Evolutionary conservation across 2,113 vertebrate genomes (phyloP), one percentile per base, ranked within the genome.

Genomic region (Pterocles gutturalis): DNA sequence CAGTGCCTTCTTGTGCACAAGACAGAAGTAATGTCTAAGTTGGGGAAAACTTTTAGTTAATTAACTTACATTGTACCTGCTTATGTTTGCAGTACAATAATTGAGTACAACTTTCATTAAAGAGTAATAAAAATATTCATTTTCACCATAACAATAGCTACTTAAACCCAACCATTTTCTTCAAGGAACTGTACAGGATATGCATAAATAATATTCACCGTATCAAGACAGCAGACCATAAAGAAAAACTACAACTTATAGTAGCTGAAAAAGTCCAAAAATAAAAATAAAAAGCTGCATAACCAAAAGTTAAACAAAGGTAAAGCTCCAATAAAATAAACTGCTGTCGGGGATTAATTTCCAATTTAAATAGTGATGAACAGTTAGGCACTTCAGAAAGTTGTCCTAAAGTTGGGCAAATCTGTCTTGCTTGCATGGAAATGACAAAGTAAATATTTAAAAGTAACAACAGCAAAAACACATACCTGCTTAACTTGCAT

Each of bases 401-500:
- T 4, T 80, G 21, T 38, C 16, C 31, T 76, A 13, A 1, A 58
- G 29, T 29, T 36, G 16, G 15, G 4, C 14, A 61, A 57, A 83
- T 65, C 28, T 41, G 18, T 64, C 41, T 73, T 83, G 20, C 9
- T 84, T 83, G 41, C 45, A 73, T 24, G 28, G 34, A 89, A 80
- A 87, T 57, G 18, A 53, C 9, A 38, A 76, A 86, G 31, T 19
- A 62, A 64, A 66, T 34, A 31, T 51, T 60, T 67, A 33, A 70
- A 87, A 45, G 33, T n/a, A 76, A 71, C 12, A 51, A 33, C 7
- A 4, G 9, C 20, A 64, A 65, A 95, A 95, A 25, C 51, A 95
- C 97, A 76, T 98, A 99, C 99, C 96, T 99, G 99, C 92, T 99
- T 99, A 95, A 99, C 99, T 98, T 99, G 98, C 98, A 98, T 98